Evolutionary conservation across 2,113 vertebrate genomes (phyloP), one percentile per base, ranked within the genome.

Genomic region (Strix aluco): DNA sequence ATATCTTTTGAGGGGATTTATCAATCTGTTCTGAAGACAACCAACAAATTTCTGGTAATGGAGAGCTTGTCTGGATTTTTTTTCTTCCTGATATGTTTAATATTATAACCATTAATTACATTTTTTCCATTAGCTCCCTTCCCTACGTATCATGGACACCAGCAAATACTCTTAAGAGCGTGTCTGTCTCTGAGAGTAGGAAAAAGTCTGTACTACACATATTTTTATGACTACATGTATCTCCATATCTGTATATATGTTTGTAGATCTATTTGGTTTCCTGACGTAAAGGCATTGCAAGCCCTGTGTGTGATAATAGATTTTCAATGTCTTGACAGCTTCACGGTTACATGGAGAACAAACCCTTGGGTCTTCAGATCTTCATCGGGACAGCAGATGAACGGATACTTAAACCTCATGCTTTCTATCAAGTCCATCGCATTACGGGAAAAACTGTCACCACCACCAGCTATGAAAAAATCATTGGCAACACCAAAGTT

Each of bases 371-470:
- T 10, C 98, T 99, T 66, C 99, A 99, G 98, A 99, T 99, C 97
- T 99, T 99, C 97, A 99, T 99, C 9, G 99, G 99, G 75, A 99
- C 99, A 0, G 99, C 99, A 0, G 99, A 99, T 0, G 99, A 99
- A 96, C 97, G 99, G 52, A 99, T 99, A 97, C 99, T 99, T 8
- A 99, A 99, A 89, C 99, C 99, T 10, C 99, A 99, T 0, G 99
- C 99, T 92, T 99, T 99, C 97, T 99, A 99, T 94, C 99, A 99
- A 97, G 99, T 99, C 34, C 99, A 99, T 92, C 99, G 99, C 92
- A 99, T 99, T 97, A 99, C 99, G 0, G 99, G 99, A 23, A 99
- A 99, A 79, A 99, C 99, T 0, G 99, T 99, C 58, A 99, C 99
- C 57, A 99, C 99, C 98, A 99, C 98, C 98, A 99, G 99, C 98